Conservation (phyloP, 1,140 invertebrate genomes). For the Rhagoletis zephyria region DNA sequence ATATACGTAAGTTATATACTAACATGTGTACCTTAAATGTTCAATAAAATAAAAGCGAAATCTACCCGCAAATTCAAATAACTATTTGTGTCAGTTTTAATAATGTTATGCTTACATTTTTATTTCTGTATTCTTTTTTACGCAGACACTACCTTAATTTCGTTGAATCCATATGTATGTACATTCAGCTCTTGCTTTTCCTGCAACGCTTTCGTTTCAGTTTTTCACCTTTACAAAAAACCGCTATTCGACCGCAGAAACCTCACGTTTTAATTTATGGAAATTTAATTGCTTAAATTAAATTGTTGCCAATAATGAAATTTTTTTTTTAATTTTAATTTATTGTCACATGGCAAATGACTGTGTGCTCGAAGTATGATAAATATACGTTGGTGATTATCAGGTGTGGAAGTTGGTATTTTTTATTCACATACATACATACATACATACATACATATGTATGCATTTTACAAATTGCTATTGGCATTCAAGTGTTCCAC, state of each 20-base stretch:
- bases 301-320: background rate
- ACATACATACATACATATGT: background rate
- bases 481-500: background rate
- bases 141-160: background rate
- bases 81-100: background rate
- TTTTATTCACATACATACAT: background rate
- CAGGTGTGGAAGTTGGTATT: background rate
- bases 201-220: background rate
- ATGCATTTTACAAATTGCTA: background rate
- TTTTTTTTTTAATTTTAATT: background rate
- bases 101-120: background rate
- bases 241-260: background rate
- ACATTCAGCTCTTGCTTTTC: background rate
- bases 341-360: background rate
- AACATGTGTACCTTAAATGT: background rate
- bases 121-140: background rate
- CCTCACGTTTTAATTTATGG: constrained; percentile 35
- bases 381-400: background rate
- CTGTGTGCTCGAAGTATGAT: background rate
- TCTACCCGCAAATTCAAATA: background rate
- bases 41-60: background rate
- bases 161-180: background rate
- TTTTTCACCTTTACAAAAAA: constrained; percentile 38
- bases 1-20: background rate
- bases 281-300: constrained; percentile 49